Base-by-base conservation (phyloP, 1,140 invertebrate species). In the Fopius arisanus region DNA sequence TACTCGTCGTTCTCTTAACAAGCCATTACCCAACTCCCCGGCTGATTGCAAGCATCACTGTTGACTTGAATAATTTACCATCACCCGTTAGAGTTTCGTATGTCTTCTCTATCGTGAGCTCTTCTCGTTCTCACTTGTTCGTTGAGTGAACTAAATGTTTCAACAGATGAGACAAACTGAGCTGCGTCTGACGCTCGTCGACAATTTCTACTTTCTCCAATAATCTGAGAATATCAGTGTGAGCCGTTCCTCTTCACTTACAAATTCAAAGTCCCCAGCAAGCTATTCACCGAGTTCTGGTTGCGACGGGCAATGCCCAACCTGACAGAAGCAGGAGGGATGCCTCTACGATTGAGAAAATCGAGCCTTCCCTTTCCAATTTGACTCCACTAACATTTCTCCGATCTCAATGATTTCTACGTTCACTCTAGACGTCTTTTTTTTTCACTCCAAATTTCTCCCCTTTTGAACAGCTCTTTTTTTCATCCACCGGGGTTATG, bases 111-210 rank as follows among this genome's bases (percentile, higher is more conserved):
- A 51, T 21, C 67, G 6, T 9, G 43, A 23, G 26, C 5, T 37
- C 37, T 16, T 43, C 12, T 37, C 68, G 21, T 43, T 62, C 51
- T 23, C 67, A 71, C n/a, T 68, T 63, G 5, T 59, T 33, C 43
- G 67, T 70, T 71, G 66, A 62, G 37, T 59, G 54, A 26, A 59
- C 54, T 59, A 59, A 59, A 40, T 66, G 33, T 31, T 66, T 31
- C 28, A 75, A 51, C 43, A 63, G 54, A 69, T 48, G 73, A 75
- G 70, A 76, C 75, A 75, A 70, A 70, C 48, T 66, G 75, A 78
- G 63, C 80, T 86, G 84, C 74, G 72, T 79, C 78, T 84, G 83
- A 85, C 83, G 81, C 78, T 82, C 78, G 78, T 79, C 73, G 67
- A 75, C 70, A 79, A 76, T 76, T 70, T 75, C 67, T 67, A 75